These are phyloP conservation scores for Gryllus longicercus DNA, from an alignment of 2,888 invertebrate genomes.

Conservation along the genomic window DNA sequence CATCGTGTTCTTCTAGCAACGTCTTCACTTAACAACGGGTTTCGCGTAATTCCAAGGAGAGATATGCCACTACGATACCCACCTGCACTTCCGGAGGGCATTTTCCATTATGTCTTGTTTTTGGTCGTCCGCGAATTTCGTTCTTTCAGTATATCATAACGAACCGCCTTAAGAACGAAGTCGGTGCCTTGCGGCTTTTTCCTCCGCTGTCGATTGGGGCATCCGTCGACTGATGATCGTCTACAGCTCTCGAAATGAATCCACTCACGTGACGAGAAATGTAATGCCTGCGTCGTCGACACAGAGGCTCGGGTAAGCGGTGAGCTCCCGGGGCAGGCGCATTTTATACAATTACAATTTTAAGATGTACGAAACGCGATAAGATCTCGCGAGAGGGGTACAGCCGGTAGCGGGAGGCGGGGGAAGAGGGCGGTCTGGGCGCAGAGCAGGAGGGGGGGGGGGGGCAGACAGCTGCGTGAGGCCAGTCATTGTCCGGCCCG, in stretches of 20 bases:
- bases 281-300: not conserved
- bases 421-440: not conserved
- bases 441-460: not conserved
- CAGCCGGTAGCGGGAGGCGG: not conserved
- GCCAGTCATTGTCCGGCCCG: not conserved
- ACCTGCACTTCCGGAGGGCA: too few relatives aligned
- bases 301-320: not conserved
- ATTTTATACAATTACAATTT: slow-evolving; percentile 17
- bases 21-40: too few relatives aligned
- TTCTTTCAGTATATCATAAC: not conserved
- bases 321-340: not conserved
- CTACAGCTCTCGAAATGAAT: slow-evolving; percentile 1
- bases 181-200: not conserved
- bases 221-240: not conserved
- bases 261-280: not conserved
- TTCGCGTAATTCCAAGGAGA: too few relatives aligned
- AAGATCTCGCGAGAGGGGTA: not conserved
- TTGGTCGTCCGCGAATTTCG: too few relatives aligned
- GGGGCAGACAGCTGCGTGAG: not conserved
- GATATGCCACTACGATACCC: too few relatives aligned
- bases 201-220: not conserved
- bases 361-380: not conserved
- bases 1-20: too few relatives aligned
- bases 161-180: not conserved
- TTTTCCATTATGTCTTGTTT: too few relatives aligned